phyloP scores from a whole-genome alignment of 53 echinoderm and acorn worm species.

The Arbacia lixula region DNA sequence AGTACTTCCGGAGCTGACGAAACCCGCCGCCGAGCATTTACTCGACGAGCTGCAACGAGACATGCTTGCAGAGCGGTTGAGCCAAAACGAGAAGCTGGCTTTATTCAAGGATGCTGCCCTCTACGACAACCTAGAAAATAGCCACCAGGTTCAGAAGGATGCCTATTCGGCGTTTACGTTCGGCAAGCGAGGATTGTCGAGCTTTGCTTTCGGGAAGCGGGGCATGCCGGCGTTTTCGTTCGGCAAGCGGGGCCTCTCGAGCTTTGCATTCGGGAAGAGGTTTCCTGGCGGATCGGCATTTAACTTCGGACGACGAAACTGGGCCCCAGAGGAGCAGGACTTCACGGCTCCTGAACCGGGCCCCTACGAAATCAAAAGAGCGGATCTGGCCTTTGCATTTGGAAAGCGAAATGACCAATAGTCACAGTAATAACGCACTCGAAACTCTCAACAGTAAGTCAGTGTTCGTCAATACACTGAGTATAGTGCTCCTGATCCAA shows the following conservation, averaged over 20 bases:
- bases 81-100: constrained; percentile 47
- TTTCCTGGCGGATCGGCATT: constrained; percentile 30
- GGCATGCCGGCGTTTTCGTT: constrained; percentile 45
- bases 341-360: not conserved
- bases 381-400: constrained; percentile 47
- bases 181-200: constrained; percentile 58
- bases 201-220: constrained; percentile 70
- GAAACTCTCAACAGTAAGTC: no score
- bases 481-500: no score
- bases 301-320: constrained; percentile 58
- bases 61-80: constrained; percentile 47
- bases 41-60: constrained; percentile 57
- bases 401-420: constrained; percentile 47
- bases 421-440: no score
- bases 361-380: constrained; percentile 32
- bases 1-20: not conserved
- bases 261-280: constrained; percentile 66
- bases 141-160: constrained; percentile 57
- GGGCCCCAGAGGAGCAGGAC: constrained; percentile 20
- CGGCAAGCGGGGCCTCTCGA: constrained; percentile 56
- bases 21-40: constrained; percentile 26
- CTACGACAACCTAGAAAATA: constrained; percentile 49
- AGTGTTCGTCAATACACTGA: no score
- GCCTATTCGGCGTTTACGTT: constrained; percentile 39
- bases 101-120: constrained; percentile 35